These are phyloP conservation scores for Heptranchias perlo DNA, from an alignment of 2,113 vertebrate genomes.

Conservation along the genomic window DNA sequence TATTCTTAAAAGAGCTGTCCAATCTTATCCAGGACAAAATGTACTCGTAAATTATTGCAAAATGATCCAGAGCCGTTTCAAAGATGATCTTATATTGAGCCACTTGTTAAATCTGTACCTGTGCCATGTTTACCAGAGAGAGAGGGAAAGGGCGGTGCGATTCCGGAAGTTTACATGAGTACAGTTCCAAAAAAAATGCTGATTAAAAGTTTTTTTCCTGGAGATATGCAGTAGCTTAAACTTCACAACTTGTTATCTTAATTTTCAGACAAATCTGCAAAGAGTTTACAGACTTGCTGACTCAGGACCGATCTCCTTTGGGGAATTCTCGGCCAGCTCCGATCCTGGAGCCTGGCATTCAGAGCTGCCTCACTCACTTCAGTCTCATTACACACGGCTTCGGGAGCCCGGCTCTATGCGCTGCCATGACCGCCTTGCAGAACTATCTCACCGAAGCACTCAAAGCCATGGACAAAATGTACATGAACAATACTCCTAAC, in stretches of 20 bases:
- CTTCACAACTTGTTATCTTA: slow-evolving; percentile 47
- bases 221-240: neutral
- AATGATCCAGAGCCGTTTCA: neutral
- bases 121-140: neutral
- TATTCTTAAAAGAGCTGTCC: neutral
- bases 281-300: slow-evolving; percentile 99
- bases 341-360: slow-evolving; percentile 97
- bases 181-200: neutral
- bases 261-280: slow-evolving; percentile 95
- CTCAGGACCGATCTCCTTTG: slow-evolving; percentile 97
- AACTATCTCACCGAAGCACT: slow-evolving; percentile 99
- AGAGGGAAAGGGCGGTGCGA: neutral
- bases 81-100: neutral
- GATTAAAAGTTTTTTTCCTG: neutral
- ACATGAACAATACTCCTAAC: slow-evolving; percentile 93
- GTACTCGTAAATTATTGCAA: neutral
- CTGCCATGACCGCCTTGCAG: slow-evolving; percentile 95
- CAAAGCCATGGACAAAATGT: slow-evolving; percentile 99
- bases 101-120: neutral
- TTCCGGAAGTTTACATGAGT: neutral
- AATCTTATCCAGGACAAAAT: neutral
- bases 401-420: slow-evolving; percentile 93
- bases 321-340: slow-evolving; percentile 96
- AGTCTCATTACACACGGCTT: slow-evolving; percentile 99
- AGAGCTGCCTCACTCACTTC: slow-evolving; percentile 99